Percentiles rank a stretch among this genome's conserved stretches.
Evolutionary conservation across 2,888 invertebrate species (phyloP).

Genomic region (Epinotia ramella): DNA sequence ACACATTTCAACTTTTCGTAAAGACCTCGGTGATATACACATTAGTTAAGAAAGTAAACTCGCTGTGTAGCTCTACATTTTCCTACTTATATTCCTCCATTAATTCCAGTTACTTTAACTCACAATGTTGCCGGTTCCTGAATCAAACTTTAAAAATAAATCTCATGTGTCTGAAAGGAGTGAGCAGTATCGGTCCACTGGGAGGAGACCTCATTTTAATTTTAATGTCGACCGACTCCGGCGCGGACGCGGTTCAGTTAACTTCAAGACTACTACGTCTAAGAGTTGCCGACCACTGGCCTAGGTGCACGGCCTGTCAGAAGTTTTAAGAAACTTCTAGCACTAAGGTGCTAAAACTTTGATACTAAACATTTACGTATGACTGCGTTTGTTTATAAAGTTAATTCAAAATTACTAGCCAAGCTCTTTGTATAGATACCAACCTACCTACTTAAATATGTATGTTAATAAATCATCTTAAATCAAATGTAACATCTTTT

Average conservation of each 20-base stretch:
- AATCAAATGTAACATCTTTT: too few species aligned
- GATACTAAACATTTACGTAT: too few species aligned
- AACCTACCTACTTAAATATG: too few species aligned
- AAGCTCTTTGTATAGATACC: too few species aligned
- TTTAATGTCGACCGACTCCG: slow-evolving; percentile 5
- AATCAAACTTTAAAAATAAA: slow-evolving; percentile 37
- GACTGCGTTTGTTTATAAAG: too few species aligned
- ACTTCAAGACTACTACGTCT: not conserved
- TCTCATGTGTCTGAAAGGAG: slow-evolving; percentile 6
- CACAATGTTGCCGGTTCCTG: slow-evolving; percentile 2
- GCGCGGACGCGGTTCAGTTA: not conserved
- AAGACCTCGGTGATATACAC: too few species aligned
- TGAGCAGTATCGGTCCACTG: slow-evolving; percentile 3
- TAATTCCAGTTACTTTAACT: slow-evolving; percentile 12
- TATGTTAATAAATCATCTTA: too few species aligned
- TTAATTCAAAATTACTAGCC: too few species aligned
- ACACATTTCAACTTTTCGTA: not conserved
- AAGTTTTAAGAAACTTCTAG: not conserved
- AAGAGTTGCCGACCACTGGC: not conserved
- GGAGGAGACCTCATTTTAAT: slow-evolving; percentile 9
- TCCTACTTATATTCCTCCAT: not conserved
- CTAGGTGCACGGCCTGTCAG: not conserved
- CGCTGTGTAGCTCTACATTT: not conserved
- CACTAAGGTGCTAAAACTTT: too few species aligned
- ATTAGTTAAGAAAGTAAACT: too few species aligned